phyloP scores from a whole-genome alignment of 2,888 invertebrate species.

The Pheosia gnoma region DNA sequence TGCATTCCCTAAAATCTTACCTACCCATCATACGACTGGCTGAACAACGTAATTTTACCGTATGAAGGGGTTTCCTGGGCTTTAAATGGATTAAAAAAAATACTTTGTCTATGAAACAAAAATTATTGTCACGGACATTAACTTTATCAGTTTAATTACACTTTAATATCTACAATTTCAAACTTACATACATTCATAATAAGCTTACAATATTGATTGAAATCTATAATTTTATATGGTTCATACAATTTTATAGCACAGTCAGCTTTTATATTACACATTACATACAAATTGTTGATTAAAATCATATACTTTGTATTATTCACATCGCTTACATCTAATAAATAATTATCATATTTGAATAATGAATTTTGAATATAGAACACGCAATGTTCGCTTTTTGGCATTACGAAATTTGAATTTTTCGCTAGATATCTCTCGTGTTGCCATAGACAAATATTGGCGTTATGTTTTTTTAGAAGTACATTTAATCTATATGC shows the following conservation, averaged over 20 bases:
- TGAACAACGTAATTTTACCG: too few species aligned
- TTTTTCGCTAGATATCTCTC: constrained; percentile 76
- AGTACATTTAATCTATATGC: constrained; percentile 69
- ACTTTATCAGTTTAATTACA: neutral
- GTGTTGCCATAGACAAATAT: constrained; percentile 80
- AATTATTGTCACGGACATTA: too few species aligned
- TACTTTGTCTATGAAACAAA: too few species aligned
- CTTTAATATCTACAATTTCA: constrained; percentile 50
- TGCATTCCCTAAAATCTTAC: too few species aligned
- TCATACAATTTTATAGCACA: constrained; percentile 62
- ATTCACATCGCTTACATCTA: constrained; percentile 52
- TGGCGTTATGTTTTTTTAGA: constrained; percentile 74
- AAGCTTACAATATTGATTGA: constrained; percentile 45
- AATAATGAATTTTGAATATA: constrained; percentile 55
- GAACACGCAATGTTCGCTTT: constrained; percentile 55
- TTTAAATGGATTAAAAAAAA: too few species aligned
- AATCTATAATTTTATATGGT: constrained; percentile 58
- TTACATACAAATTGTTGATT: constrained; percentile 59
- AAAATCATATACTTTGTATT: constrained; percentile 54
- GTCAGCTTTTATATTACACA: constrained; percentile 45
- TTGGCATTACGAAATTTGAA: constrained; percentile 70
- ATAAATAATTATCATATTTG: constrained; percentile 63
- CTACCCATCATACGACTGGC: too few species aligned
- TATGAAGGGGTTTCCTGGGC: too few species aligned
- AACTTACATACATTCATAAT: constrained; percentile 73